Conservation (phyloP, 2,113 vertebrate species). For the Haplotaxodon microlepis region DNA sequence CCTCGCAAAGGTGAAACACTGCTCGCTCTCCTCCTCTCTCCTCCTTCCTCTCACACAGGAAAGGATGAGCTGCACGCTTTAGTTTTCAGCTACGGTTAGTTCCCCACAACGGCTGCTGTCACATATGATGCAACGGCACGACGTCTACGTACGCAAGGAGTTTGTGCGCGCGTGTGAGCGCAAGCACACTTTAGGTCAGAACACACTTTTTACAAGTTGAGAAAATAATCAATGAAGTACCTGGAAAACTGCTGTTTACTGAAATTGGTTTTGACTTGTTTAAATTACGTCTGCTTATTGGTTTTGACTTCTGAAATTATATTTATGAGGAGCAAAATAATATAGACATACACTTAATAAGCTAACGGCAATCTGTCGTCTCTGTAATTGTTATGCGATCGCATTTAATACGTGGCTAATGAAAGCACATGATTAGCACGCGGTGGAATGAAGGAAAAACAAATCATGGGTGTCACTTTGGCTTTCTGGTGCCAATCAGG, state of each 20-base stretch:
- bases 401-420: constrained; percentile 35
- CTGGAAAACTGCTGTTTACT: background rate
- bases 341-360: constrained; percentile 45
- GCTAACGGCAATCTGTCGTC: constrained; percentile 49
- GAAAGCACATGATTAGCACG: constrained; percentile 47
- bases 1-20: constrained; percentile 17
- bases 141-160: background rate
- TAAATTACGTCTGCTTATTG: constrained; percentile 36
- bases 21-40: background rate
- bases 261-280: constrained; percentile 49
- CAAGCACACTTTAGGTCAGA: background rate
- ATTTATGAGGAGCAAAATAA: constrained; percentile 43
- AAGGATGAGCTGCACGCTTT: background rate
- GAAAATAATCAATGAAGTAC: background rate
- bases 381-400: constrained; percentile 50
- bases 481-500: constrained; percentile 16
- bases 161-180: accelerated
- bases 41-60: background rate
- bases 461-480: constrained; percentile 37
- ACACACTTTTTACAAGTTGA: background rate
- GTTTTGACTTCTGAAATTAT: constrained; percentile 55
- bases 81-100: background rate
- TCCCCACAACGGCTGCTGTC: background rate
- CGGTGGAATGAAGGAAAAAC: constrained; percentile 30
- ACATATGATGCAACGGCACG: background rate